Percentiles rank a stretch among this genome's conserved stretches.
These are phyloP conservation scores for Sipha maydis DNA, from an alignment of 2,888 invertebrate genomes.

Conservation along the genomic window DNA sequence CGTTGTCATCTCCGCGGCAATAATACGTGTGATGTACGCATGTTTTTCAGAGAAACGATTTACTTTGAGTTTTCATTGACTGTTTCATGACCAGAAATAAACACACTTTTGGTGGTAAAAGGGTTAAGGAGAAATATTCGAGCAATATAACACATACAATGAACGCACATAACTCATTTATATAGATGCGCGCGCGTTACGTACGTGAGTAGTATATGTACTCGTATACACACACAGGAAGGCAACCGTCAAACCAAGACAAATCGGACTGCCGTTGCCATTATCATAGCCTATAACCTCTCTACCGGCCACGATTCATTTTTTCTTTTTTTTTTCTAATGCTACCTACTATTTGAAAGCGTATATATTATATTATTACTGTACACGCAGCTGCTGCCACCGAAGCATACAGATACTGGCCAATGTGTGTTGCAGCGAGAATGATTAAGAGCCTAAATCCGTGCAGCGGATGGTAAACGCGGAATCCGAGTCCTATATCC, in stretches of 20 bases:
- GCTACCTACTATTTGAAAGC: slow-evolving; percentile 48
- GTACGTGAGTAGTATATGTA: neutral
- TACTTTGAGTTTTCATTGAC: neutral
- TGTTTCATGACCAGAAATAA: neutral
- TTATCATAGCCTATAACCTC: slow-evolving; percentile 53
- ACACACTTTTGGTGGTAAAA: neutral
- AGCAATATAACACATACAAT: slow-evolving; percentile 42
- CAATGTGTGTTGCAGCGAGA: slow-evolving; percentile 1
- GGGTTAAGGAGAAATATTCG: slow-evolving; percentile 20
- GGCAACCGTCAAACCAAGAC: slow-evolving; percentile 54
- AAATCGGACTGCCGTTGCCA: slow-evolving; percentile 52
- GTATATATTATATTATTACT: neutral
- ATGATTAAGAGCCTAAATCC: slow-evolving; percentile 58
- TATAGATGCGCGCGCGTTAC: slow-evolving; percentile 47
- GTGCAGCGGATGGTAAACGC: slow-evolving; percentile 44
- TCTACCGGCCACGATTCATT: slow-evolving; percentile 37
- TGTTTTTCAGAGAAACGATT: neutral
- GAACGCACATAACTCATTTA: slow-evolving; percentile 50
- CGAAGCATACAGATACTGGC: neutral
- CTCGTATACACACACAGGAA: slow-evolving; percentile 25
- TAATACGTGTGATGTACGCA: neutral
- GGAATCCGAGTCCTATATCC: slow-evolving; percentile 7
- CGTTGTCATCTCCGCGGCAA: neutral
- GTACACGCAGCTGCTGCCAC: neutral
- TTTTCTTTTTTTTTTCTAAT: slow-evolving; percentile 31